Conservation (phyloP, 2,113 vertebrate species). For the Butorides virescens region DNA sequence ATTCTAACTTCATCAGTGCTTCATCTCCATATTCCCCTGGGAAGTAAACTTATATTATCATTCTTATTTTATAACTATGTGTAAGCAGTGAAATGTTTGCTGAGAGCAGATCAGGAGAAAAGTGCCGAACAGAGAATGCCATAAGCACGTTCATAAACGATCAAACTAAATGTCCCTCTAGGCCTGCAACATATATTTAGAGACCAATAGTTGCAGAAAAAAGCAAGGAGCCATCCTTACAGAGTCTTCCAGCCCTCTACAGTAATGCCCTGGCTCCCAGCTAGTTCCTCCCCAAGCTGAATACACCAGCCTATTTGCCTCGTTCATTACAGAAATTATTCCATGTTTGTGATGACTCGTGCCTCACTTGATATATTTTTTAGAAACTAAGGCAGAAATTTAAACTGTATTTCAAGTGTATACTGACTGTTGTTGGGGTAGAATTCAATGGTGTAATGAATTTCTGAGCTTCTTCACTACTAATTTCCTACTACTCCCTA, state of each 20-base stretch:
- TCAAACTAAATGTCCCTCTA: neutral
- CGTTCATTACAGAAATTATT: neutral
- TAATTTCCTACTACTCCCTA: neutral
- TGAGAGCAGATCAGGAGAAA: neutral
- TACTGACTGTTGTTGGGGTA: neutral
- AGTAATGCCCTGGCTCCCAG: rapidly evolving
- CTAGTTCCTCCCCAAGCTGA: neutral
- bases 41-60: neutral
- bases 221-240: neutral
- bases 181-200: neutral
- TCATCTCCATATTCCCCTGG: neutral
- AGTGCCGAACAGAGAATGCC: neutral
- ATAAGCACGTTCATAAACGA: neutral
- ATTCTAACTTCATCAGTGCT: neutral
- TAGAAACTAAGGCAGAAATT: neutral
- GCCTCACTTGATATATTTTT: neutral
- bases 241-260: neutral
- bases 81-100: neutral
- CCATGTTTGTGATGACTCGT: neutral
- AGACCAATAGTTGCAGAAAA: neutral
- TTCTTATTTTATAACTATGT: neutral
- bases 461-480: neutral
- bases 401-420: neutral
- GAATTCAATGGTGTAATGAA: neutral
- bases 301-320: neutral